Evolutionary conservation across 2,797 vertebrate genomes (phyloP).

Genomic region (Pempheris klunzingeri): DNA sequence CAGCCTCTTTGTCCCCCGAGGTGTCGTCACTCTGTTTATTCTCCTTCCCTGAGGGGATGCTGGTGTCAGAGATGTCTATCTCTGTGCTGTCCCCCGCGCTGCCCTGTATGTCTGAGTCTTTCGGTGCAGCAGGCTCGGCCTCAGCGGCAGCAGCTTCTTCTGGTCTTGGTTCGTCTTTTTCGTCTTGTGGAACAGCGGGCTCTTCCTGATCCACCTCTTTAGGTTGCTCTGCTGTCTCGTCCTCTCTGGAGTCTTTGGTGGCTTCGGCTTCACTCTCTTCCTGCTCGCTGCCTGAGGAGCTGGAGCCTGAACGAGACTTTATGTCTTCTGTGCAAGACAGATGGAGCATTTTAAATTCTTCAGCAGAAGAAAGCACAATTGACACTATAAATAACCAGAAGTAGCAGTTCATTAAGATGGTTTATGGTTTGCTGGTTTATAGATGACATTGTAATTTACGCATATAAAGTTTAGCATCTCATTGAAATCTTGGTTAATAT

Average conservation of each 20-base stretch:
- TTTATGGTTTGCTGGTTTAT: background rate
- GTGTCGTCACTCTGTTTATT: slow-evolving; percentile 33
- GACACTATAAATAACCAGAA: background rate
- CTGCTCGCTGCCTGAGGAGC: slow-evolving; percentile 79
- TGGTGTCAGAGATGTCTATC: slow-evolving; percentile 64
- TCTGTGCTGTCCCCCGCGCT: slow-evolving; percentile 56
- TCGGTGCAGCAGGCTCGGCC: slow-evolving; percentile 3
- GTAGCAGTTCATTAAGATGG: background rate
- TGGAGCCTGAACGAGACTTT: slow-evolving; percentile 71
- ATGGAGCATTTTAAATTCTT: slow-evolving; percentile 4
- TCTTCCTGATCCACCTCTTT: slow-evolving; percentile 52
- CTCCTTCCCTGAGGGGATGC: slow-evolving; percentile 48
- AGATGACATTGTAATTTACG: background rate
- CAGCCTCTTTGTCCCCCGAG: slow-evolving; percentile 39
- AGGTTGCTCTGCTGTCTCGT: slow-evolving; percentile 37
- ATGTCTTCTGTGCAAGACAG: slow-evolving; percentile 63
- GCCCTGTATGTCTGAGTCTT: slow-evolving; percentile 46
- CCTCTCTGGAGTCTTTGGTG: slow-evolving; percentile 56
- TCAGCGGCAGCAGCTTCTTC: slow-evolving; percentile 46
- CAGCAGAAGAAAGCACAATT: background rate
- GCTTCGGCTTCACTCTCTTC: slow-evolving; percentile 73
- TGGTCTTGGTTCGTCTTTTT: slow-evolving; percentile 39
- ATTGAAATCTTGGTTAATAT: background rate
- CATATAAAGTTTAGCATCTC: background rate
- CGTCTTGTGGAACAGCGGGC: slow-evolving; percentile 24